Evolutionary conservation across 2,797 vertebrate species (phyloP).

Genomic region (Avahi laniger): DNA sequence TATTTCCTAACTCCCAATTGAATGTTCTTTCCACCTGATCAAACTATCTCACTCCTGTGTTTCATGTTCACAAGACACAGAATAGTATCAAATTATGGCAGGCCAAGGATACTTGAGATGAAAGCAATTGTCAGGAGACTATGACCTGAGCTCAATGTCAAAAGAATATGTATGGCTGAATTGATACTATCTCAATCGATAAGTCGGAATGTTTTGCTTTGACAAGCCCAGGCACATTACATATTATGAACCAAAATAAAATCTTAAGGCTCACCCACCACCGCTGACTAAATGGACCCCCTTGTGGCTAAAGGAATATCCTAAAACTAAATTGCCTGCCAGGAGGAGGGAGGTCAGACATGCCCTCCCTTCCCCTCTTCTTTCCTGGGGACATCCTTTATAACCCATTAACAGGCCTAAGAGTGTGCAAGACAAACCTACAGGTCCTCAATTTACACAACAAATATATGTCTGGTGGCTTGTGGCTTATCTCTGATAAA

Average conservation of each 20-base stretch:
- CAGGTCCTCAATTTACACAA: no score
- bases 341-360: no score
- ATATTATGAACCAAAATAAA: background rate
- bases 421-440: no score
- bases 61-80: background rate
- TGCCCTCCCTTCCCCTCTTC: no score
- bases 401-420: no score
- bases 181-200: background rate
- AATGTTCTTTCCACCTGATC: background rate
- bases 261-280: no score
- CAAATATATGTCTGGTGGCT: no score
- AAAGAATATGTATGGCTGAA: background rate
- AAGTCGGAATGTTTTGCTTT: background rate
- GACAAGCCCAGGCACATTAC: background rate
- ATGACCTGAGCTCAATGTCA: rapidly evolving
- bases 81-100: background rate
- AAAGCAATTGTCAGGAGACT: background rate
- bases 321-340: no score
- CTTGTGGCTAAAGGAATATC: no score
- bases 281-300: no score
- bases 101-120: background rate
- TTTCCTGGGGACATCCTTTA: no score
- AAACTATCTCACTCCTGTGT: background rate
- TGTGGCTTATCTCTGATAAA: no score
- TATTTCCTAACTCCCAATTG: background rate